A percentile compares a stretch with the other conserved stretches of the same genome.
Conservation (phyloP, 2,797 vertebrate genomes). For the Heliangelus exortis region DNA sequence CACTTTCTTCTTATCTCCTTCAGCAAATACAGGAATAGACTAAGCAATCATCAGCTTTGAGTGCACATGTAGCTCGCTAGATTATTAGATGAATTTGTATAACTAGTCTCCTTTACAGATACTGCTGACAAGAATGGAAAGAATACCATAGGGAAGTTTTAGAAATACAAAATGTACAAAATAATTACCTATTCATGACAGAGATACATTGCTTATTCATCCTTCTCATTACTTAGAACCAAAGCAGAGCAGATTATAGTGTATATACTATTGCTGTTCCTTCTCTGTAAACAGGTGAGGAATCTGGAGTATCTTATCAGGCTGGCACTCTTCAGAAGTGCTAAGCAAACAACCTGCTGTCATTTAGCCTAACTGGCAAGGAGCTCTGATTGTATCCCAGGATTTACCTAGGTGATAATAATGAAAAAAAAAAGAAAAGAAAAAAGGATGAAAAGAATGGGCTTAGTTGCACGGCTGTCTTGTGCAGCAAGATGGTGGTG, state of each 20-base stretch:
- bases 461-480: background rate
- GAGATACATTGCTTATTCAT: background rate
- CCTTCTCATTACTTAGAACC: background rate
- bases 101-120: background rate
- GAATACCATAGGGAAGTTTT: background rate
- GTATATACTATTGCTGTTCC: background rate
- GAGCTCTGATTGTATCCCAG: background rate
- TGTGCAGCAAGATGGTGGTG: background rate
- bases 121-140: background rate
- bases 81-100: background rate
- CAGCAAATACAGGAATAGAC: background rate
- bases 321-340: background rate
- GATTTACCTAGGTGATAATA: background rate
- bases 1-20: background rate
- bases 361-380: background rate
- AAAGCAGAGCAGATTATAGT: background rate
- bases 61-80: background rate
- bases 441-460: background rate
- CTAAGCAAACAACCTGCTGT: slow-evolving; percentile 17
- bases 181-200: background rate
- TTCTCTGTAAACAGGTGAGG: background rate
- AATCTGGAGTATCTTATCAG: background rate
- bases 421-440: background rate
- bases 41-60: background rate
- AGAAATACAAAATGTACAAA: background rate